Percentiles rank a stretch among this genome's conserved stretches.
These are phyloP conservation scores for Melanaphis sacchari DNA, from an alignment of 1,140 invertebrate species.

Conservation along the genomic window DNA sequence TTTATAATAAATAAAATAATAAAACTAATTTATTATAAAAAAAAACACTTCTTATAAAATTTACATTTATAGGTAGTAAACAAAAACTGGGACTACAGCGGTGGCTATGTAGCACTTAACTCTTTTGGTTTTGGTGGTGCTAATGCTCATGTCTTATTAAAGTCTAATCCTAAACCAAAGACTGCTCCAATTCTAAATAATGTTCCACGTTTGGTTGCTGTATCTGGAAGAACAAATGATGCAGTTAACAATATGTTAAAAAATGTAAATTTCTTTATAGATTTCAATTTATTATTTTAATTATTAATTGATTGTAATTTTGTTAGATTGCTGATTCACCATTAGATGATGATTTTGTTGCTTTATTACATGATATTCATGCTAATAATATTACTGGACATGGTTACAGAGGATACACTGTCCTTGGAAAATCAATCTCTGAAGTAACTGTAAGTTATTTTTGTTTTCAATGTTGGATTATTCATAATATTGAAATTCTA, in stretches of 20 bases:
- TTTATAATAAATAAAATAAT: neutral
- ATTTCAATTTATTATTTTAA: neutral
- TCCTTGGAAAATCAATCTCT: slow-evolving; percentile 69
- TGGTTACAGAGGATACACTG: slow-evolving; percentile 77
- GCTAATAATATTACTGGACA: slow-evolving; percentile 74
- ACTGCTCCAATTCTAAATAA: slow-evolving; percentile 65
- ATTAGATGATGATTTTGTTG: slow-evolving; percentile 78
- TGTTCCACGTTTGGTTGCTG: slow-evolving; percentile 76
- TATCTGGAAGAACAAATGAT: slow-evolving; percentile 85
- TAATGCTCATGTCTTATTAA: slow-evolving; percentile 90
- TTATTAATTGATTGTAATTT: neutral
- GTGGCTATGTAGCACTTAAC: slow-evolving; percentile 87
- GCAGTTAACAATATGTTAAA: slow-evolving; percentile 76
- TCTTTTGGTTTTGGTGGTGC: slow-evolving; percentile 98
- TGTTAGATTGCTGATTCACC: slow-evolving; percentile 65
- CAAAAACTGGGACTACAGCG: slow-evolving; percentile 80
- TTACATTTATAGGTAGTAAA: slow-evolving; percentile 73
- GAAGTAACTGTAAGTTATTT: slow-evolving; percentile 65
- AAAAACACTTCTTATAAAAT: neutral
- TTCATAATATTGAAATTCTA: neutral
- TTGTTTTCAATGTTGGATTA: neutral
- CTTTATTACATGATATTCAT: slow-evolving; percentile 79
- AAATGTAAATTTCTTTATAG: slow-evolving; percentile 64
- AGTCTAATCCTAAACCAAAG: slow-evolving; percentile 79
- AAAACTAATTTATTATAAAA: neutral